A percentile compares a stretch with the other conserved stretches of the same genome.
phyloP scores from a whole-genome alignment of 2,113 vertebrate species.

The Clarias gariepinus region DNA sequence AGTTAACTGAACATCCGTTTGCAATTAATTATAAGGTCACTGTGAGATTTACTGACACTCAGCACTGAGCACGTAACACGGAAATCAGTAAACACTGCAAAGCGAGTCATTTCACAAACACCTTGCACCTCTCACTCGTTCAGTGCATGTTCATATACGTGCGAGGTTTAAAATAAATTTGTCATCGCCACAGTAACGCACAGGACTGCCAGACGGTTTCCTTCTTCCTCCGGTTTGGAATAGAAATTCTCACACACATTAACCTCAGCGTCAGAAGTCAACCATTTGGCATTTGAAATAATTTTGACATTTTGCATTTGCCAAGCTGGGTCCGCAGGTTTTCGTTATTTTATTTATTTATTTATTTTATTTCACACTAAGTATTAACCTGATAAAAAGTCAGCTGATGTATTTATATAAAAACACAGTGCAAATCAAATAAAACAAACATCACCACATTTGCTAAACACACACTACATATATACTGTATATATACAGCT shows the following conservation, averaged over 20 bases:
- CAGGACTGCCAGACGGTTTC: background rate
- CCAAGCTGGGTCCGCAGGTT: background rate
- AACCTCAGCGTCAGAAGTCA: background rate
- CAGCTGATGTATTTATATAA: conserved; percentile 1
- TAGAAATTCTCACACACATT: background rate
- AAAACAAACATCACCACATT: background rate
- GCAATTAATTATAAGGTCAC: background rate
- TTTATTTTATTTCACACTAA: background rate
- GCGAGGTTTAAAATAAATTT: background rate
- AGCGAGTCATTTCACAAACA: background rate
- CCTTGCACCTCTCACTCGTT: background rate
- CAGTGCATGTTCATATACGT: background rate
- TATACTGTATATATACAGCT: too few species aligned
- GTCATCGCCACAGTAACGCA: background rate
- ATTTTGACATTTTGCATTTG: background rate
- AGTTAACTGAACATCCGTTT: background rate
- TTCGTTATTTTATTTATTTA: background rate
- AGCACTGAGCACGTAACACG: background rate
- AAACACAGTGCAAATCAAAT: background rate
- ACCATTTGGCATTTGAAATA: background rate
- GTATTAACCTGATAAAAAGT: background rate
- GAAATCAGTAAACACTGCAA: background rate
- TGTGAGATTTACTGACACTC: background rate
- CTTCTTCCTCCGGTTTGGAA: background rate
- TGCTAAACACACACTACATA: background rate